Evolutionary conservation across 2,113 vertebrate species (phyloP), one percentile per base, ranked within the genome.

Genomic region (Hymenochirus boettgeri): DNA sequence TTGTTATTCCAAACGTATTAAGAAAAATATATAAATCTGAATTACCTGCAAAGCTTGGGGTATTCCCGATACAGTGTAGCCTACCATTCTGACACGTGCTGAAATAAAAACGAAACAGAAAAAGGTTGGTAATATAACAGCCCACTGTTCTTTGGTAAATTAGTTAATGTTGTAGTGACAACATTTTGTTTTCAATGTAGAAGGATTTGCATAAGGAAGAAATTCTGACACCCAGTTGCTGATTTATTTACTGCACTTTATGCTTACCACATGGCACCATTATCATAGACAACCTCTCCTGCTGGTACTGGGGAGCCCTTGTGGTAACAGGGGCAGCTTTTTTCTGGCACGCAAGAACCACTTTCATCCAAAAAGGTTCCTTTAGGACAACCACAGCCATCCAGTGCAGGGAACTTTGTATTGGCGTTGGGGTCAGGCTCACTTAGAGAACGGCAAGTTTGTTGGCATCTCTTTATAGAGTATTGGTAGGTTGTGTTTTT

Each of bases 381-480:
- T 2, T 65, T 6, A 13, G 75, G 2, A 2, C 95, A 99, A 60
- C 84, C 75, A 12, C 96, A 97, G 56, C 95, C 96, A 0, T 98
- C 94, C 55, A 95, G 76, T 0, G 88, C 86, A 35, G 85, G 81
- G 55, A 91, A 86, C 12, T 75, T 3, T 1, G 91, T 48, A 1
- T 10, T 23, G 23, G 94, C 96, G 21, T 84, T 89, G 67, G 69
- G 19, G 6, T 95, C 92, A 0, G 73, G 71, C 69, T 89, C 82
- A 48, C 88, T 89, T 3, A 95, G 85, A 27, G 87, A 87, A 1
- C 75, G 89, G 29, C 95, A 98, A 2, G 88, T 93, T n/a, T 82
- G 84, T 47, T 77, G 77, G 24, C 93, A 98, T 71, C 80, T 72
- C 33, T 71, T 81, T 75, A 92, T 85, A 58, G 55, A 19, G 0